Evolutionary conservation across 2,797 vertebrate genomes (phyloP).

Genomic region (Octomys mimax): DNA sequence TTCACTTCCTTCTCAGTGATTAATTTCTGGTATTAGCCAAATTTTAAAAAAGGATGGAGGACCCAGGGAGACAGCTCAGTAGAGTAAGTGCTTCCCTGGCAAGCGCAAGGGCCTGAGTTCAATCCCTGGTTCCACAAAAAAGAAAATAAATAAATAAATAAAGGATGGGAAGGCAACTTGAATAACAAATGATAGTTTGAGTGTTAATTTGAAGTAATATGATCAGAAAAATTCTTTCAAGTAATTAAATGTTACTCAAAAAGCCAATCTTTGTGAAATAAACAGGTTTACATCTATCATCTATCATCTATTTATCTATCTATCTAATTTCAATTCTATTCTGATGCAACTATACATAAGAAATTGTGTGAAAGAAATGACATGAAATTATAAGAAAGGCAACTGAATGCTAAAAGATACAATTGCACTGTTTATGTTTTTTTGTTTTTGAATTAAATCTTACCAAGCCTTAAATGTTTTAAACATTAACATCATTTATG

Average conservation of each 20-base stretch:
- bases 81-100: too few relatives aligned
- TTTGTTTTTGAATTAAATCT: constrained; percentile 14
- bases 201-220: background rate
- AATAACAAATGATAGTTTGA: background rate
- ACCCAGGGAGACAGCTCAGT: too few relatives aligned
- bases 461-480: background rate
- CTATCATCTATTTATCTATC: background rate
- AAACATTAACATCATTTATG: background rate
- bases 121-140: too few relatives aligned
- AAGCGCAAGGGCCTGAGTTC: too few relatives aligned
- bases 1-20: background rate
- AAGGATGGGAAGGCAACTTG: background rate
- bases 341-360: background rate
- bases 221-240: background rate
- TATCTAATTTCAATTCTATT: background rate
- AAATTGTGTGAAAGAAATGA: background rate
- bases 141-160: too few relatives aligned
- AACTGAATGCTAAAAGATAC: background rate
- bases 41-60: background rate
- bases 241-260: constrained; percentile 33
- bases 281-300: background rate
- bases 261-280: constrained; percentile 18
- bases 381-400: background rate
- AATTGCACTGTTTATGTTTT: background rate
- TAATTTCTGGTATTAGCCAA: background rate